A percentile compares a stretch with the other conserved stretches of the same genome.
phyloP scores from a whole-genome alignment of 37 sponge, comb jelly and placozoan genomes.

The Cliona cf. orientalis region DNA sequence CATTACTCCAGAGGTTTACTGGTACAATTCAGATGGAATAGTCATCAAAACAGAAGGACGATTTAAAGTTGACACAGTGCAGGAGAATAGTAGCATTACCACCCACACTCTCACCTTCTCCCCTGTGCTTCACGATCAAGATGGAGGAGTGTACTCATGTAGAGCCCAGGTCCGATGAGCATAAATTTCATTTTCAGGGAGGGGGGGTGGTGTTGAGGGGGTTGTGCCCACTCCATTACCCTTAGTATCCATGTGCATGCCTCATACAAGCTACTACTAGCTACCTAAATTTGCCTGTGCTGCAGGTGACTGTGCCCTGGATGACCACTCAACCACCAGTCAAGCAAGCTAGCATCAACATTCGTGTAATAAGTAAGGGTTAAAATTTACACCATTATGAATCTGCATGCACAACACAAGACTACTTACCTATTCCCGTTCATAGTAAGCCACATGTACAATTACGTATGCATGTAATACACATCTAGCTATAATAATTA shows the following conservation, averaged over 20 bases:
- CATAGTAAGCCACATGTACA: background rate
- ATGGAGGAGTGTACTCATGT: constrained; percentile 16
- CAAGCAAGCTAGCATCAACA: background rate
- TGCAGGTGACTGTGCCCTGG: constrained; percentile 4
- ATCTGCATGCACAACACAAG: background rate
- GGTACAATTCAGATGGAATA: background rate
- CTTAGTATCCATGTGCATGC: no score
- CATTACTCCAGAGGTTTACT: background rate
- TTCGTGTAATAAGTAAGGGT: background rate
- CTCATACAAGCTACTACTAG: no score
- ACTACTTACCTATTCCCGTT: background rate
- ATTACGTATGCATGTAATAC: background rate
- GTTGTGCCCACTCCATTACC: no score
- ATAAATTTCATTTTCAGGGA: no score
- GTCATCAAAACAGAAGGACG: background rate
- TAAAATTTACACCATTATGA: no score
- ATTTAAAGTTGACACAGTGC: background rate
- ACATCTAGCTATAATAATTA: background rate
- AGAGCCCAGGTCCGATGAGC: background rate
- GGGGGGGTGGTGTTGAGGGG: no score
- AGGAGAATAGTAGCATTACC: background rate
- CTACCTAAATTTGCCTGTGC: no score
- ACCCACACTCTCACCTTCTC: background rate
- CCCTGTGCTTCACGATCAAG: background rate
- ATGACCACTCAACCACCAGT: background rate